phyloP scores from a whole-genome alignment of 2,797 vertebrate species.

The Heliangelus exortis region DNA sequence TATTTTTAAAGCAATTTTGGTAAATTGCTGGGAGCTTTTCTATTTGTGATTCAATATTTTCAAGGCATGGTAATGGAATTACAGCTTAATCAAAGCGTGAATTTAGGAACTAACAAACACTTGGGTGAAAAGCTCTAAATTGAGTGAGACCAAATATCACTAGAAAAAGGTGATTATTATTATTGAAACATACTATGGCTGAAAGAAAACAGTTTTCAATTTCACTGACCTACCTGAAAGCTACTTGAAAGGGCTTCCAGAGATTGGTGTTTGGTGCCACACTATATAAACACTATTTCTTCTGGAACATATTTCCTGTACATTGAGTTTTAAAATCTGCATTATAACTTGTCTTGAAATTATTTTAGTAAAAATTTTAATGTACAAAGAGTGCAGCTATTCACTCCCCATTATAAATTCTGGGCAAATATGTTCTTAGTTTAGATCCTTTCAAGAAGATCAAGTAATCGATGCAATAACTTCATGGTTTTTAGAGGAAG shows the following conservation, averaged over 20 bases:
- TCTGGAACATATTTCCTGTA: neutral
- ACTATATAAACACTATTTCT: neutral
- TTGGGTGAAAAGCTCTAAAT: neutral
- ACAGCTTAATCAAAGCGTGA: neutral
- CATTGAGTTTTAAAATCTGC: neutral
- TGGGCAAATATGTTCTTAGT: constrained; percentile 21
- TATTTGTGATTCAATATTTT: neutral
- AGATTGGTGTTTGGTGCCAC: neutral
- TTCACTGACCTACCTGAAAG: neutral
- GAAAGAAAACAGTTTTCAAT: neutral
- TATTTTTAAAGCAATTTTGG: neutral
- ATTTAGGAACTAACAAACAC: neutral
- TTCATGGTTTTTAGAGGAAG: constrained; percentile 20
- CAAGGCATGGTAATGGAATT: neutral
- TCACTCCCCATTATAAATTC: neutral
- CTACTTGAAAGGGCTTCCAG: neutral
- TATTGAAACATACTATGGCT: neutral
- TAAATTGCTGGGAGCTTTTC: neutral
- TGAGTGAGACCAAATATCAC: fast-evolving
- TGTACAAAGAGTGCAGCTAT: too few relatives aligned
- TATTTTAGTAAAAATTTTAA: too few relatives aligned
- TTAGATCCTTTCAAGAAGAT: constrained; percentile 50
- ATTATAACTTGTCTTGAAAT: constrained; percentile 14
- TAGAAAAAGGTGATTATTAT: neutral
- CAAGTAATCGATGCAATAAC: constrained; percentile 63